Percentiles rank a stretch among this genome's conserved stretches.
Evolutionary conservation across 2,113 vertebrate genomes (phyloP).

Genomic region (Talpa occidentalis): DNA sequence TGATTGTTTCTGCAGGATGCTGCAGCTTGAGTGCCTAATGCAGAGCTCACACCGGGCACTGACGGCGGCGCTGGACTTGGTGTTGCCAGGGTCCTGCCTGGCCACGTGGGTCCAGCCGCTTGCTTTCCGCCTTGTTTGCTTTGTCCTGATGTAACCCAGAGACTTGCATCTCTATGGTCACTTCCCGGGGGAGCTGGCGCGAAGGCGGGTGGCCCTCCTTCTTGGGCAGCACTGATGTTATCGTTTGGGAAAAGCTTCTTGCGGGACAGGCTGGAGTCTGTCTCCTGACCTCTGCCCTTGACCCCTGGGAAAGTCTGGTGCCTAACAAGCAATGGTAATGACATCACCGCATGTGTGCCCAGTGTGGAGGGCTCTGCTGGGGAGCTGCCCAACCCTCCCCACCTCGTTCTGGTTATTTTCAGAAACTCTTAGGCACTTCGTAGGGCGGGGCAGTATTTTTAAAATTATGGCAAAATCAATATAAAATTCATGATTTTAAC

Average conservation of each 20-base stretch:
- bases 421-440: neutral
- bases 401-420: neutral
- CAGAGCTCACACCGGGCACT: neutral
- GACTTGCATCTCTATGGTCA: neutral
- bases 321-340: rapidly evolving
- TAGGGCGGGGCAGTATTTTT: neutral
- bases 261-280: neutral
- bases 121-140: rapidly evolving
- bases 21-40: neutral
- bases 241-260: neutral
- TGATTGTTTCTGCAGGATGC: neutral
- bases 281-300: neutral
- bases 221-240: neutral
- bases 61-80: rapidly evolving
- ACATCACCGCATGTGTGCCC: rapidly evolving
- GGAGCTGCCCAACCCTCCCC: rapidly evolving
- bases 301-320: neutral
- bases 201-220: neutral
- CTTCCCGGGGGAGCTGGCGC: neutral
- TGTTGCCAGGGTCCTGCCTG: neutral
- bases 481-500: too few relatives aligned
- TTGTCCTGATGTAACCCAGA: neutral
- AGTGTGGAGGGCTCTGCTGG: rapidly evolving
- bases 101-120: neutral
- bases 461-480: neutral